phyloP scores from a whole-genome alignment of 2,113 vertebrate species.

The Plecotus auritus region DNA sequence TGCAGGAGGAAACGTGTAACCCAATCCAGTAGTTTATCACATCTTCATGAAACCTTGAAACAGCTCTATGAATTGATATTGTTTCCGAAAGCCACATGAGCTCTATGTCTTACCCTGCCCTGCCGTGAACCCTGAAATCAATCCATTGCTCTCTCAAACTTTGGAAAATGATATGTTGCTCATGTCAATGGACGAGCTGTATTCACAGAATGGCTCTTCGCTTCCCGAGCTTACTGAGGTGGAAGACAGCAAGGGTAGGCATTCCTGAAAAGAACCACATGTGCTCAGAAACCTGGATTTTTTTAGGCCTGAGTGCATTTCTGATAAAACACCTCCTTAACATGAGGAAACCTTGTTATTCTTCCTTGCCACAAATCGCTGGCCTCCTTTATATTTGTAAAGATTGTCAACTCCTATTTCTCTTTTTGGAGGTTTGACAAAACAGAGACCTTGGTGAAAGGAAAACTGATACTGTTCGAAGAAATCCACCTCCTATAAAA shows the following conservation, averaged over 20 bases:
- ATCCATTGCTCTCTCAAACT: constrained; percentile 53
- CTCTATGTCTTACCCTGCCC: background rate
- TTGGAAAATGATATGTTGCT: constrained; percentile 40
- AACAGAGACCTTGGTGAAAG: background rate
- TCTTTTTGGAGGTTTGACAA: background rate
- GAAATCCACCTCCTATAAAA: background rate
- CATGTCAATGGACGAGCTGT: background rate
- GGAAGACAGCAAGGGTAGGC: constrained; percentile 3
- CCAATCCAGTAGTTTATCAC: constrained; percentile 58
- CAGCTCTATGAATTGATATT: constrained; percentile 61
- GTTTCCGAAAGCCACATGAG: constrained; percentile 57
- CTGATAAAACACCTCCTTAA: constrained; percentile 12
- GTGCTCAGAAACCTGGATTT: background rate
- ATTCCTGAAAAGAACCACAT: constrained; percentile 24
- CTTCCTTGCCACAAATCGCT: background rate
- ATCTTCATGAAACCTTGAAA: constrained; percentile 59
- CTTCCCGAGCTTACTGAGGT: constrained; percentile 20
- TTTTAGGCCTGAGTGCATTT: background rate
- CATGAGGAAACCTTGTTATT: background rate
- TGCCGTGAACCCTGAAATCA: constrained; percentile 59
- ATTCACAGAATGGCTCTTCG: constrained; percentile 30
- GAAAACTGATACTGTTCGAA: background rate
- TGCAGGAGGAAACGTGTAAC: constrained; percentile 60
- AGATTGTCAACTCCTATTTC: constrained; percentile 2
- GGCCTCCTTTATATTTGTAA: constrained; percentile 15